Percentiles rank a stretch among this genome's conserved stretches.
Evolutionary conservation across 2,113 vertebrate species (phyloP).

Genomic region (Mesocricetus auratus): DNA sequence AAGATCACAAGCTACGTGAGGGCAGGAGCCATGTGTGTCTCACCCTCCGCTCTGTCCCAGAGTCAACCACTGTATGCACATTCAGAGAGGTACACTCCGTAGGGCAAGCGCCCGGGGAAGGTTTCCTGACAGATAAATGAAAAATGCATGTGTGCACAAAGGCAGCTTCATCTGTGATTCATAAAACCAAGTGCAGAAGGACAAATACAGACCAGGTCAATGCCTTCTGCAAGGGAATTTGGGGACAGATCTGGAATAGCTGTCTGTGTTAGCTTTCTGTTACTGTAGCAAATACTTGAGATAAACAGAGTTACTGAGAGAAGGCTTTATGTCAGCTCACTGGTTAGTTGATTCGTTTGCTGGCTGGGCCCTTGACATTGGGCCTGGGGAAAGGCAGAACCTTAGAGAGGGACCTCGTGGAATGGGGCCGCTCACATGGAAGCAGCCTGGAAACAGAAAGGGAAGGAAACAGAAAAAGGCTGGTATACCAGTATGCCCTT

Average conservation of each 20-base stretch:
- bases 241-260: neutral
- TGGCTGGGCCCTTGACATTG: neutral
- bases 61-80: neutral
- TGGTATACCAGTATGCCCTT: neutral
- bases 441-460: neutral
- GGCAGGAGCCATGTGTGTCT: neutral
- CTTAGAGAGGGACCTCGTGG: too few relatives aligned
- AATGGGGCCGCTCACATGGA: neutral
- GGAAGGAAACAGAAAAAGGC: too few relatives aligned
- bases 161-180: neutral
- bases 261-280: neutral
- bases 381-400: neutral
- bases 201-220: neutral
- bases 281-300: neutral
- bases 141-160: neutral
- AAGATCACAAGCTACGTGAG: neutral
- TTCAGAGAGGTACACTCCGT: too few relatives aligned
- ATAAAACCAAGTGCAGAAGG: neutral
- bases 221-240: neutral
- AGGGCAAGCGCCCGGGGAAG: neutral
- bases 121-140: neutral
- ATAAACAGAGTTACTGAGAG: neutral
- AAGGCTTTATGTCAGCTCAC: neutral
- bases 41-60: neutral
- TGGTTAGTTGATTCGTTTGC: neutral